Percentiles rank a stretch among this genome's conserved stretches.
These are phyloP conservation scores for Bombus pyrosoma DNA, from an alignment of 1,140 invertebrate species.

Conservation along the genomic window DNA sequence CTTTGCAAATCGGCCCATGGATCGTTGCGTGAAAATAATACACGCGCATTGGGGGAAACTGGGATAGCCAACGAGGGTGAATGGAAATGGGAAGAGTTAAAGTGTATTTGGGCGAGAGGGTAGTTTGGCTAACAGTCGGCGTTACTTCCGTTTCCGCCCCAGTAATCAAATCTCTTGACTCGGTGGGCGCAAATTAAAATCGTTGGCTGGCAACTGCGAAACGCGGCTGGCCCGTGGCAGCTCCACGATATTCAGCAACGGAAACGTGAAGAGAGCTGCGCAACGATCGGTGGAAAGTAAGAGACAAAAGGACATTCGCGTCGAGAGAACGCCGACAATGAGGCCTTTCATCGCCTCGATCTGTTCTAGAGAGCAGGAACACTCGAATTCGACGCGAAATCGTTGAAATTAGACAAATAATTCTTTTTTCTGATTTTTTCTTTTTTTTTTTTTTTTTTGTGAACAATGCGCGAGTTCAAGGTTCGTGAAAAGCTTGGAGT, in stretches of 20 bases:
- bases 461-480: neutral
- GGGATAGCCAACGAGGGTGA: neutral
- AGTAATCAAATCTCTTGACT: conserved; percentile 77
- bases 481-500: neutral
- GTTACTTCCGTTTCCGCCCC: conserved; percentile 72
- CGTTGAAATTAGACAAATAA: neutral
- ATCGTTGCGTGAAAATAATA: too few relatives aligned
- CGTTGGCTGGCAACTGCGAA: conserved; percentile 36
- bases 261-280: neutral
- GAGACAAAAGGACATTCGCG: neutral
- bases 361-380: too few relatives aligned
- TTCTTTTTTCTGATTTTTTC: too few relatives aligned
- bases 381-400: neutral
- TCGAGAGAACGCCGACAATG: neutral
- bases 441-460: too few relatives aligned
- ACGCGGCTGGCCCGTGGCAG: neutral
- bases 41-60: neutral
- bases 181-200: conserved; percentile 73
- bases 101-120: too few relatives aligned
- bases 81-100: conserved; percentile 44
- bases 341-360: neutral
- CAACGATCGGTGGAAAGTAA: neutral
- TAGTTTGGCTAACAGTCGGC: conserved; percentile 69
- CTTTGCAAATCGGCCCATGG: too few relatives aligned
- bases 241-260: too few relatives aligned